phyloP scores from a whole-genome alignment of 2,888 invertebrate species.

The Phaonia tiefii region DNA sequence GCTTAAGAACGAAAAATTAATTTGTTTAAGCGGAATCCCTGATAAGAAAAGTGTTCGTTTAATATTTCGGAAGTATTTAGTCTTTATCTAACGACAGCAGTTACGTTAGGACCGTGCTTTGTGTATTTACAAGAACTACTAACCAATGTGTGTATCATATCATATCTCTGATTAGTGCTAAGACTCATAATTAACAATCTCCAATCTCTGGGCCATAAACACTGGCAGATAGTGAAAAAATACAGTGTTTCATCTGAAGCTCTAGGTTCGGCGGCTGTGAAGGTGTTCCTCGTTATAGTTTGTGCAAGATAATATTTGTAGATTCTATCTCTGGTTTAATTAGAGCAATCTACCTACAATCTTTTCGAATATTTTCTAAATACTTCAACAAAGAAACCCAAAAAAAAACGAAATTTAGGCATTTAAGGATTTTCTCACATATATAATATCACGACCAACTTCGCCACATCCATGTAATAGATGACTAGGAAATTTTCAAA shows the following conservation, averaged over 20 bases:
- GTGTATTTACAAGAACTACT: not conserved
- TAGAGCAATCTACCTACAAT: not conserved
- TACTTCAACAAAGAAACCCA: not conserved
- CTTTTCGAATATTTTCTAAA: not conserved
- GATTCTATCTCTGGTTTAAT: not conserved
- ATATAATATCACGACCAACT: not conserved
- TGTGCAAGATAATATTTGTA: conserved; percentile 12
- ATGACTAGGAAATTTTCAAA: conserved; percentile 49
- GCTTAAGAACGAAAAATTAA: not conserved
- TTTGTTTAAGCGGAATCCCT: too few relatives aligned
- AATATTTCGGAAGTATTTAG: not conserved
- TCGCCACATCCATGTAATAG: conserved; percentile 44
- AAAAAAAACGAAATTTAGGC: conserved; percentile 3
- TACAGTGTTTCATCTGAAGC: not conserved
- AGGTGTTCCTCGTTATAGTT: not conserved
- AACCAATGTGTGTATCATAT: not conserved
- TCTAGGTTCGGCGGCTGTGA: not conserved
- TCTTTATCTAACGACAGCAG: not conserved
- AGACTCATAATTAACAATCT: not conserved
- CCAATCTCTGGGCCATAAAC: not conserved
- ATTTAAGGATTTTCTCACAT: not conserved
- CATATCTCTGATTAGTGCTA: not conserved
- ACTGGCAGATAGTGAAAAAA: not conserved
- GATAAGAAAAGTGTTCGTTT: not conserved
- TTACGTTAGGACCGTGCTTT: too few relatives aligned